Evolutionary conservation across 2,888 invertebrate species (phyloP), one percentile per base, ranked within the genome.

Genomic region (Nemotelus nigrinus): DNA sequence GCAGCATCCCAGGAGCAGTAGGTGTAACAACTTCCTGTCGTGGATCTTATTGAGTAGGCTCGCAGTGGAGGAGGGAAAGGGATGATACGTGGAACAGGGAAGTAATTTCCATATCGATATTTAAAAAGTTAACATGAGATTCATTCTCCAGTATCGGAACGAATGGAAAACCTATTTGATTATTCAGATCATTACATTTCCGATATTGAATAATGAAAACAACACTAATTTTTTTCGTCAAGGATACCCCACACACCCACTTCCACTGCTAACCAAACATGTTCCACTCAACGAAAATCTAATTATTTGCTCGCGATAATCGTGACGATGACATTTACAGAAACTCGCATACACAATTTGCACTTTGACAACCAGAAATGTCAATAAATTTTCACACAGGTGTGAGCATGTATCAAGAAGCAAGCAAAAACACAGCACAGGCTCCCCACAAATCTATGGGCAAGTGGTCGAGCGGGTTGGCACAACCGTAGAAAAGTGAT

Each of bases 21-120:
- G 60, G 60, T 60, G 60, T 60, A 60, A 60, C 60, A 60, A 43
- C 60, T 60, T 60, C 25, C 25, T 7, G 60, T 60, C 60, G 60
- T 39, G 60, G 60, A 60, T 41, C 60, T 60, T 41, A 39, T 3
- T 25, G 57, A 57, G 57, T 57, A 8, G 57, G 60, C 41, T 41
- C 41, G 3, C 60, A 60, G 60, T 25, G 25, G 60, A 58, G 1
- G 58, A 6, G 39, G 39, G 60, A 50, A 50, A 7, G 50, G 50
- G 50, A 43, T 25, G 39, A 60, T 60, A 3, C 3, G 41, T 25
- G 60, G 60, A 60, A 60, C 25, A 60, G 60, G 10, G 60, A 39
- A 39, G 4, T 60, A 43, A 41, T 39, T 4, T 41, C 25, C n/a
- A 60, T 0, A 43, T 60, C 3, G 60, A 25, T 3, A 41, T 60